Percentiles rank a stretch among this genome's conserved stretches.
These are phyloP conservation scores for Montipora sp. DNA, from an alignment of 64 coral and sea anemone genomes.

Conservation along the genomic window DNA sequence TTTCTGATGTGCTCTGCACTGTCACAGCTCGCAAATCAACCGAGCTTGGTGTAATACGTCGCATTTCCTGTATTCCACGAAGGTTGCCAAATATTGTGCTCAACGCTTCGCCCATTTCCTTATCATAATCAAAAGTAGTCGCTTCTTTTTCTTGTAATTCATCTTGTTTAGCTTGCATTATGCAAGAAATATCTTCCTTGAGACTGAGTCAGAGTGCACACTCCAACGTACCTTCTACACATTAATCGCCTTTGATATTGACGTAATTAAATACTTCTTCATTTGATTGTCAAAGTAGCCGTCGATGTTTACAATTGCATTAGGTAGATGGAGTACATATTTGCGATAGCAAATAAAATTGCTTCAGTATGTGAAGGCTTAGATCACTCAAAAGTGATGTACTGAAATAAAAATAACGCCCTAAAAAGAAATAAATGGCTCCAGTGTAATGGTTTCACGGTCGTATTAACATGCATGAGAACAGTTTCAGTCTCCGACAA, in stretches of 20 bases:
- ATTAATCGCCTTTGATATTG: background rate
- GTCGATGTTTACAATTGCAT: background rate
- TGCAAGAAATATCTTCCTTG: background rate
- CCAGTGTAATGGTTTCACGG: no score
- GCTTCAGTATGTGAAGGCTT: no score
- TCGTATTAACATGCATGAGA: no score
- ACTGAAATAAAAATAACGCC: background rate
- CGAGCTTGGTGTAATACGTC: background rate
- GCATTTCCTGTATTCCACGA: conserved; percentile 27
- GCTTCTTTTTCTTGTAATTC: background rate
- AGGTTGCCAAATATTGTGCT: conserved; percentile 37
- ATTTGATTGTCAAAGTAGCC: background rate
- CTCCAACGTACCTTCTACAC: background rate
- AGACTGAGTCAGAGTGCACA: background rate
- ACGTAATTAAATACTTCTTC: background rate
- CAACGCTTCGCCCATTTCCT: conserved; percentile 11
- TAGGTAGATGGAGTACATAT: background rate
- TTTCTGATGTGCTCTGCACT: background rate
- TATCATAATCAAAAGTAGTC: conserved; percentile 10
- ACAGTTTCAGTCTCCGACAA: no score
- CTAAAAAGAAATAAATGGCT: no score
- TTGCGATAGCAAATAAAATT: background rate
- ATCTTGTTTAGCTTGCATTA: background rate
- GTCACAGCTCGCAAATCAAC: background rate
- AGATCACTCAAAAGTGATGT: background rate